These are phyloP conservation scores for Grapholita molesta DNA, from an alignment of 1,140 invertebrate genomes.

Conservation along the genomic window DNA sequence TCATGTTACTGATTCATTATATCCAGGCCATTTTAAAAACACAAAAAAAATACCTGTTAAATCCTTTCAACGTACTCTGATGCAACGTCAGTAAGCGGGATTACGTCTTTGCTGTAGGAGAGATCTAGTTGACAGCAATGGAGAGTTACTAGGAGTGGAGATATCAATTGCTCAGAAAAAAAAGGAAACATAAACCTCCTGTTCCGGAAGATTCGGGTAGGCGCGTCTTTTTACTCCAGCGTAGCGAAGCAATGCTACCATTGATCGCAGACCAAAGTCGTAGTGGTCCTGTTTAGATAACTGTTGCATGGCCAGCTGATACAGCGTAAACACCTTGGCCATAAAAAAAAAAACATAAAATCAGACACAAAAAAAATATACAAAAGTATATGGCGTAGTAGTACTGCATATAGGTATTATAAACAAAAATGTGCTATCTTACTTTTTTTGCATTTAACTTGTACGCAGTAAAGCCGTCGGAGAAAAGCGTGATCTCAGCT, in stretches of 20 bases:
- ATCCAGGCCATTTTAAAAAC: too few species aligned
- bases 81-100: not conserved
- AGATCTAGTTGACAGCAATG: not conserved
- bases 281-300: slow-evolving; percentile 90
- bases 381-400: too few species aligned
- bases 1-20: too few species aligned
- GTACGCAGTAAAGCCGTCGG: slow-evolving; percentile 91
- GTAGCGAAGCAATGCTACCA: slow-evolving; percentile 90
- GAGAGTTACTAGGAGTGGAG: too few species aligned
- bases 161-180: not conserved
- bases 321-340: slow-evolving; percentile 83
- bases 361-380: not conserved
- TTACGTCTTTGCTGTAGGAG: too few species aligned
- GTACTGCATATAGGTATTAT: not conserved
- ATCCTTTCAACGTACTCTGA: not conserved
- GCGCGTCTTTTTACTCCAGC: slow-evolving; percentile 88
- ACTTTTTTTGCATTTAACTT: slow-evolving; percentile 88
- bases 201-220: slow-evolving; percentile 84
- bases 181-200: slow-evolving; percentile 79
- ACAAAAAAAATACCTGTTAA: not conserved
- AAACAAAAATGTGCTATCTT: not conserved
- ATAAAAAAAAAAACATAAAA: slow-evolving; percentile 18
- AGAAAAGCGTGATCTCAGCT: slow-evolving; percentile 92
- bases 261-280: slow-evolving; percentile 91
- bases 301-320: slow-evolving; percentile 85